Base-by-base conservation (phyloP, 2,797 vertebrate species). In the Enteromius thamalakanensis region DNA sequence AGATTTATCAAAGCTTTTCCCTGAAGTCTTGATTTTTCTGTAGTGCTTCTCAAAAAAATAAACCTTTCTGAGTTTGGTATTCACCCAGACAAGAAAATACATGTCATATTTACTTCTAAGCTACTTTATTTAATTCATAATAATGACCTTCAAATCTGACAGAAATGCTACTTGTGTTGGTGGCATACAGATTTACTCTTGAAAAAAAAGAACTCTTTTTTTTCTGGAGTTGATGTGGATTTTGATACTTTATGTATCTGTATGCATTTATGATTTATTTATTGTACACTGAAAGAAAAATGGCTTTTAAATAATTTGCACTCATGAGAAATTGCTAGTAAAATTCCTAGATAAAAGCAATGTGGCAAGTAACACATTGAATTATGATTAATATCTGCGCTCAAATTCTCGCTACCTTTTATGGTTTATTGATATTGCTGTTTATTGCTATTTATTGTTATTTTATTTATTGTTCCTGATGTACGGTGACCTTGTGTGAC, bases 1-100 rank as follows among this genome's bases (percentile, higher is more conserved):
- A 72, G 26, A 51, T 55, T 75, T 34, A 37, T 74, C 29, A 74
- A 74, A 74, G 71, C 10, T 74, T 53, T 74, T 34, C 10, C 47
- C 26, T 34, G 6, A 74, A 32, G 49, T 74, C 29, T 74, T 49
- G 26, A 5, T 11, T 74, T 74, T 72, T 29, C 29, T 17, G 8
- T 51, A 26, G 15, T 3, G 9, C 45, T 72, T 72, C 15, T 21
- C 10, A 10, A 51, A 53, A 53, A 34, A 6, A 53, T 12, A 3
- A 42, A 9, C 5, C 1, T 19, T 32, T 21, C 19, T 51, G 9
- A 19, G 9, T 11, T 32, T 51, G 15, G 10, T 34, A 21, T 12
- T 19, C 29, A 74, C 51, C 17, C 29, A 74, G 70, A 71, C 23
- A 45, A 15, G 23, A 71, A 49, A 10, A 19, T 29, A 71, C 1